phyloP scores from a whole-genome alignment of 2,888 invertebrate species.

The Lumbricus terrestris region DNA sequence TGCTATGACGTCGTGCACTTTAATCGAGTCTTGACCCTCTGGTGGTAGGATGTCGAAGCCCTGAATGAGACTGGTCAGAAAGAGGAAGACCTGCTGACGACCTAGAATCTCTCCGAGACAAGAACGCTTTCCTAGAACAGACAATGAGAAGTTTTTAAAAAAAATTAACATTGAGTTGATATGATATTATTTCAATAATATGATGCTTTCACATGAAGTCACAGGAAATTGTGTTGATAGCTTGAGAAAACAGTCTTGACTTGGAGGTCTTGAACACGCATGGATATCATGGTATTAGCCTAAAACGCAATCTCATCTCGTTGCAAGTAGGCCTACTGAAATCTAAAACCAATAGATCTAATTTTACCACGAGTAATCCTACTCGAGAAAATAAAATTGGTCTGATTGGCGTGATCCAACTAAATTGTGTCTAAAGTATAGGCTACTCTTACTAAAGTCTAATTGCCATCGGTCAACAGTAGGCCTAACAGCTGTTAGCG shows the following conservation, averaged over 20 bases:
- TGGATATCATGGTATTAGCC: no score
- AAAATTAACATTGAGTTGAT: background rate
- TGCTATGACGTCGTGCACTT: background rate
- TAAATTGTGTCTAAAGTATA: background rate
- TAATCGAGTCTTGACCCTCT: conserved; percentile 10
- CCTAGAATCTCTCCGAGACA: conserved; percentile 18
- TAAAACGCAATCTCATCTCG: no score
- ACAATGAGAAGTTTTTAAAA: background rate
- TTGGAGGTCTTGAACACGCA: background rate
- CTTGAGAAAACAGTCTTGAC: background rate
- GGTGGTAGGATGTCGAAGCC: conserved; percentile 18
- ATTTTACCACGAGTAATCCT: no score
- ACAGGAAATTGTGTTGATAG: background rate
- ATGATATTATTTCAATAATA: background rate
- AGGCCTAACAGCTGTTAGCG: no score
- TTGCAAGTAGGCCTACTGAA: no score
- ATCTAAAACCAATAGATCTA: no score
- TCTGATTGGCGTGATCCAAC: background rate
- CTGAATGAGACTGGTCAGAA: conserved; percentile 8
- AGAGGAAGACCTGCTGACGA: conserved; percentile 21
- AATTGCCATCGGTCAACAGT: no score
- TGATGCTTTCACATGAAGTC: background rate
- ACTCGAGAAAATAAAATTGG: no score
- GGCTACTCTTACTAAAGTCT: background rate
- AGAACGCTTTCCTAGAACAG: conserved; percentile 17